Percentiles rank a stretch among this genome's conserved stretches.
These are phyloP conservation scores for Smutsia temminckii DNA, from an alignment of 2,797 vertebrate genomes.

Conservation along the genomic window DNA sequence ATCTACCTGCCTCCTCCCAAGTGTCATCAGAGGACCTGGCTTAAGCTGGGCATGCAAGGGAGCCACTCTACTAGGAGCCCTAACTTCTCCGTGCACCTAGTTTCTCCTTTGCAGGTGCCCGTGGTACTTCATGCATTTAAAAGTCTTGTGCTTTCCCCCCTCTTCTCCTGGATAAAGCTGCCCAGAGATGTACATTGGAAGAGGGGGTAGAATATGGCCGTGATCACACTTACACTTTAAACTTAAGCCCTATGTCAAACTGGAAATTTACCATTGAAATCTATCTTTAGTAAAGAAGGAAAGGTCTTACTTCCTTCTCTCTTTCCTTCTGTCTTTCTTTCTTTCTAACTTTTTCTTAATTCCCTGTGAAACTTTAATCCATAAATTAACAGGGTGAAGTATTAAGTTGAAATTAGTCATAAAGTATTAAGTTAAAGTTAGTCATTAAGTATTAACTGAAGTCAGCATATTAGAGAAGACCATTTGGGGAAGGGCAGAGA, in stretches of 20 bases:
- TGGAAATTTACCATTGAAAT: not conserved
- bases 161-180: not conserved
- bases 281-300: not conserved
- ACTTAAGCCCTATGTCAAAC: not conserved
- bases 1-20: not conserved
- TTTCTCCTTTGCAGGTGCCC: not conserved
- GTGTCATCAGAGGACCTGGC: not conserved
- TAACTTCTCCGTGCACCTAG: not conserved
- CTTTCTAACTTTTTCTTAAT: constrained; percentile 8
- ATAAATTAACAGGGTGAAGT: not conserved
- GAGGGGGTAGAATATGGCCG: not conserved
- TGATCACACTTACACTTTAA: not conserved
- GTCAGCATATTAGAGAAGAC: too few species aligned
- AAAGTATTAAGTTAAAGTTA: too few species aligned
- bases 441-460: too few species aligned
- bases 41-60: not conserved
- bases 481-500: not conserved
- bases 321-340: not conserved
- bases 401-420: too few species aligned
- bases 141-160: not conserved
- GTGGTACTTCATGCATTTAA: not conserved
- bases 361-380: not conserved
- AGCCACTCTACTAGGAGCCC: not conserved
- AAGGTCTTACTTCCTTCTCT: not conserved
- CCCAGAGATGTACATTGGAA: not conserved